Percentiles rank a stretch among this genome's conserved stretches.
These are phyloP conservation scores for Ectemnius cavifrons DNA, from an alignment of 2,888 invertebrate species.

Conservation along the genomic window DNA sequence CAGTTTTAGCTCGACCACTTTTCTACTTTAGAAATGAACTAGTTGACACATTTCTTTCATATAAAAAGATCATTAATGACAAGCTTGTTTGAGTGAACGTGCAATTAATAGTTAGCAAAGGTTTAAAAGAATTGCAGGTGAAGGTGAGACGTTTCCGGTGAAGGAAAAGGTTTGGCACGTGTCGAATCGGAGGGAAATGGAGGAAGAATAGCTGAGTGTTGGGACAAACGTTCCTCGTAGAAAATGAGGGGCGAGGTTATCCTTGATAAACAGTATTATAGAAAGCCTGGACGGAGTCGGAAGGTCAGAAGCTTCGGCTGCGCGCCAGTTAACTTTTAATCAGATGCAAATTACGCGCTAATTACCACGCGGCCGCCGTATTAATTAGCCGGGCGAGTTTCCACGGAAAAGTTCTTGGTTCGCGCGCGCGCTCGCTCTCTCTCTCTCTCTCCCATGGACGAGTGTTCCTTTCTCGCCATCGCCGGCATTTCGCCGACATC, in stretches of 20 bases:
- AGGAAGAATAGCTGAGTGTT: neutral
- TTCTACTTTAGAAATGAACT: too few species aligned
- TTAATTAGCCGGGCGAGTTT: conserved; percentile 60
- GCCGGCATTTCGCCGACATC: conserved; percentile 3
- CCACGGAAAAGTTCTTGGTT: conserved; percentile 32
- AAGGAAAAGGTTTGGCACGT: too few species aligned
- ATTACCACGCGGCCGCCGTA: conserved; percentile 66
- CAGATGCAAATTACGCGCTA: conserved; percentile 70
- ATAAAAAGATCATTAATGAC: too few species aligned
- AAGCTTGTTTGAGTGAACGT: too few species aligned
- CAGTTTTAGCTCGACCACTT: neutral
- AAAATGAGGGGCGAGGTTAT: conserved; percentile 17
- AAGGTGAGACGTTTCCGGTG: too few species aligned
- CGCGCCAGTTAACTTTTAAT: conserved; percentile 67
- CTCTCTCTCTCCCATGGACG: neutral
- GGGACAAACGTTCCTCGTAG: neutral
- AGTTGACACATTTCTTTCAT: too few species aligned
- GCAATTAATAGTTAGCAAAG: too few species aligned
- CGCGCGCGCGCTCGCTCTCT: neutral
- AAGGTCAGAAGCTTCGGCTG: conserved; percentile 32
- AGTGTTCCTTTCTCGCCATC: conserved; percentile 14
- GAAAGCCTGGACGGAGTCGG: conserved; percentile 19
- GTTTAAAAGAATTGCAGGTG: too few species aligned
- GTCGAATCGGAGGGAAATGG: too few species aligned
- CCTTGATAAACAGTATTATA: conserved; percentile 45